Percentiles rank a stretch among this genome's conserved stretches.
These are phyloP conservation scores for Trisateles emortualis DNA, from an alignment of 2,888 invertebrate species.

Conservation along the genomic window DNA sequence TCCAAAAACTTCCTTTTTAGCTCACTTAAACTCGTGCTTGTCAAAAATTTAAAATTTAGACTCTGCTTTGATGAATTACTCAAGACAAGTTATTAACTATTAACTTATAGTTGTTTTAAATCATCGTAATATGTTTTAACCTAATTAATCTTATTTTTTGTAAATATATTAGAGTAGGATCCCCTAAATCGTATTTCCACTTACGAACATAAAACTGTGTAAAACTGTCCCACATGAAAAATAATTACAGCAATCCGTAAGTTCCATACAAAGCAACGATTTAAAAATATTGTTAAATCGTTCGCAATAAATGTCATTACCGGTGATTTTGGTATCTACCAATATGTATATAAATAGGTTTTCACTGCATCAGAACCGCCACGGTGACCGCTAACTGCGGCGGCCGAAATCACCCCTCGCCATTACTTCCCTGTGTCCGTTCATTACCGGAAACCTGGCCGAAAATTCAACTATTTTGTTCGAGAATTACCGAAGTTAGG, in stretches of 20 bases:
- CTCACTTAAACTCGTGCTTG: too few relatives aligned
- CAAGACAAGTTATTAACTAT: too few relatives aligned
- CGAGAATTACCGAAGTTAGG: slow-evolving; percentile 26
- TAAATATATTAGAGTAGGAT: too few relatives aligned
- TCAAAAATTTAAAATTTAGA: too few relatives aligned
- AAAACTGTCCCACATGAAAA: too few relatives aligned
- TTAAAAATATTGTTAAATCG: slow-evolving; percentile 21
- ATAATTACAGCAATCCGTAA: not conserved
- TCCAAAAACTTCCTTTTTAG: too few relatives aligned
- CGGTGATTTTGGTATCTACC: slow-evolving; percentile 10
- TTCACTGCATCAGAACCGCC: slow-evolving; percentile 33
- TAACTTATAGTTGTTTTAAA: too few relatives aligned
- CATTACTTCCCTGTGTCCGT: slow-evolving; percentile 56
- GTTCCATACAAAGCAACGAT: not conserved
- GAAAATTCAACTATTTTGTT: slow-evolving; percentile 45
- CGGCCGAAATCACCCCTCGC: slow-evolving; percentile 53
- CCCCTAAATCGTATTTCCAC: too few relatives aligned
- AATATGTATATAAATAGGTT: slow-evolving; percentile 22
- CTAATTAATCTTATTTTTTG: too few relatives aligned
- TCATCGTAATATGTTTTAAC: too few relatives aligned
- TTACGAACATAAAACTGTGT: too few relatives aligned
- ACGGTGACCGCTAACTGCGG: slow-evolving; percentile 53
- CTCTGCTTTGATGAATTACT: too few relatives aligned
- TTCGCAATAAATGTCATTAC: slow-evolving; percentile 33
- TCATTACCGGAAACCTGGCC: slow-evolving; percentile 63